Evolutionary conservation across 1,140 invertebrate genomes (phyloP), one percentile per base, ranked within the genome.

Genomic region (Drosophila obscura): DNA sequence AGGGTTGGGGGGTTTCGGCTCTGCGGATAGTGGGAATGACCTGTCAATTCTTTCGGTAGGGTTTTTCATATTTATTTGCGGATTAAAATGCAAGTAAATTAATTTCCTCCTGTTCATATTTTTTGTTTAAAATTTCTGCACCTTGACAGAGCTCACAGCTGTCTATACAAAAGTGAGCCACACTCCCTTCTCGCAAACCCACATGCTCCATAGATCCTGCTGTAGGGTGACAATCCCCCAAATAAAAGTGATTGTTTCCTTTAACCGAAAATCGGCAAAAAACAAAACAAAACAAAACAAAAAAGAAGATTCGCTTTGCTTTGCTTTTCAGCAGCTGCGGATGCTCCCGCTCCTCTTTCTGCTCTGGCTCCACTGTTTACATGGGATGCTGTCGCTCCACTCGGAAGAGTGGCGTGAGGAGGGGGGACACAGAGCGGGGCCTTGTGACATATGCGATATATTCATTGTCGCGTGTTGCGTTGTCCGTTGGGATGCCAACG

Each of bases 371-470:
- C 62, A 5, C 73, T 81, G 77, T 85, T 85, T 85, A 84, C 81
- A 80, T 67, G 80, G 77, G 79, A 74, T 75, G 72, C 73, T 75
- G 69, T 51, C 73, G 80, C 44, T 51, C 48, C 63, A 11, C 15
- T 19, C 5, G 45, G 11, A 7, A 35, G 31, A 19, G 16, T 16
- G 15, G 15, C 4, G 16, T 2, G 4, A 0, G 8, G 15, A 9
- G 15, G 51, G 64, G 44, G 31, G 24, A 62, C 60, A 45, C 50
- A 63, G 49, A 69, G 66, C 64, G 69, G 65, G 49, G 51, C 52
- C 63, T 77, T 85, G 82, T 87, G 82, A 87, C 82, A 87, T 88
- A 87, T 87, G 82, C 82, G 82, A 87, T 83, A 87, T 87, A 88
- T 87, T 87, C 82, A 87, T 87, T 87, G 82, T 87, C 82, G 82